A percentile compares a stretch with the other conserved stretches of the same genome.
Conservation (phyloP, 1,140 invertebrate species). For the Pachypsylla venusta region DNA sequence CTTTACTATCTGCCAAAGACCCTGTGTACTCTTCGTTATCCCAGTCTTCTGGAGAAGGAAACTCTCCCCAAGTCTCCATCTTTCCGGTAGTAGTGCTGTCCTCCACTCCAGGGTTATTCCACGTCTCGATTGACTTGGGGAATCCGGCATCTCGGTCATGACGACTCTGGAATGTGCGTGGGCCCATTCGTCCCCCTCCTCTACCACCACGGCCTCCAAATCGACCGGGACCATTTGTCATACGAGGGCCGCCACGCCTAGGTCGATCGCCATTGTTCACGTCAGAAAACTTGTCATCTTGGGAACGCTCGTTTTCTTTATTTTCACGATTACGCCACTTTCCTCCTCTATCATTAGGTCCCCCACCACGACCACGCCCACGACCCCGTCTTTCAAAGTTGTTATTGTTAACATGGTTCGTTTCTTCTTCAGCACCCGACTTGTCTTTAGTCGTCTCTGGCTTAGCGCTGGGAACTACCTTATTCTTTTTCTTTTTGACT, state of each 20-base stretch:
- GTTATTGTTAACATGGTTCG: conserved; percentile 9
- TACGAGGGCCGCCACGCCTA: conserved; percentile 37
- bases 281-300: conserved; percentile 31
- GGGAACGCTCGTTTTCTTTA: conserved; percentile 41
- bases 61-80: conserved; percentile 30
- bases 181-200: conserved; percentile 37
- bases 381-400: conserved; percentile 30
- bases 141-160: conserved; percentile 24
- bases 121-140: conserved; percentile 39
- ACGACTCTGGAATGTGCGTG: conserved; percentile 36
- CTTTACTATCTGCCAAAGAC: conserved; percentile 84
- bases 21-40: conserved; percentile 90
- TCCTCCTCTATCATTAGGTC: conserved; percentile 32
- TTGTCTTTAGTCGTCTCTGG: not conserved
- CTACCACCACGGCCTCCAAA: conserved; percentile 38
- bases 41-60: conserved; percentile 64
- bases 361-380: conserved; percentile 35
- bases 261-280: conserved; percentile 34
- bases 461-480: not conserved
- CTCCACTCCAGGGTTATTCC: conserved; percentile 37
- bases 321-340: conserved; percentile 39
- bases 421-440: not conserved
- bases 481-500: conserved; percentile 66
- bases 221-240: conserved; percentile 26
- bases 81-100: conserved; percentile 23